These are phyloP conservation scores for Enteromius afrohamiltoni DNA, from an alignment of 2,797 vertebrate species.

Conservation along the genomic window DNA sequence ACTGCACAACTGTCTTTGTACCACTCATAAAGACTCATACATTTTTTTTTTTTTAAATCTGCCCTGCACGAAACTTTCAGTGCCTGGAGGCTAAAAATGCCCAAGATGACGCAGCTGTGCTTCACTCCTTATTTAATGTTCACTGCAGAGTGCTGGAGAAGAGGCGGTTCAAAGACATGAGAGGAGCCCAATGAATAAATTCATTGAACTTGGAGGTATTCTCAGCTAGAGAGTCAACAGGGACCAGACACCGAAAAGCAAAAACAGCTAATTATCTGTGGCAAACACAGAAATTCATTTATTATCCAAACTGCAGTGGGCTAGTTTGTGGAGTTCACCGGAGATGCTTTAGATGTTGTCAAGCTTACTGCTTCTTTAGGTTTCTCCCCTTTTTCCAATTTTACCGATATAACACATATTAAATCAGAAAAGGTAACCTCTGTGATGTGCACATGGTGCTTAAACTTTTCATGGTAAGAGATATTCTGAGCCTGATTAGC, in stretches of 20 bases:
- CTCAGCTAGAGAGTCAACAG: conserved; percentile 37
- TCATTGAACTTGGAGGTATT: conserved; percentile 44
- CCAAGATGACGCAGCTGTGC: conserved; percentile 4
- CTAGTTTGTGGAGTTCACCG: conserved; percentile 4
- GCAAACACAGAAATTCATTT: conserved; percentile 49
- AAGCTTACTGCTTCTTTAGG: not conserved
- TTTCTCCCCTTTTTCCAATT: not conserved
- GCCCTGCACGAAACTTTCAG: conserved; percentile 1
- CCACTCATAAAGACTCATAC: not conserved
- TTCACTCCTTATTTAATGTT: conserved; percentile 45
- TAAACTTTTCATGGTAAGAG: not conserved
- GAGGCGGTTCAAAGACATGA: conserved; percentile 52
- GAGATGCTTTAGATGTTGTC: not conserved
- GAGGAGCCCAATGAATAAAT: conserved; percentile 55
- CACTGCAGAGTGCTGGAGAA: conserved; percentile 41
- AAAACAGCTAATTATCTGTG: conserved; percentile 52
- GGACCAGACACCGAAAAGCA: conserved; percentile 44
- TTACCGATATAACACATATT: not conserved
- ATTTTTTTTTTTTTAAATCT: not conserved
- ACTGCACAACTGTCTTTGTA: not conserved
- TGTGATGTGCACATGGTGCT: conserved; percentile 3
- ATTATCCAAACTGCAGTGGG: conserved; percentile 43
- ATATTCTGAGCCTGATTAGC: conserved; percentile 35
- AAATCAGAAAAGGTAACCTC: conserved; percentile 7
- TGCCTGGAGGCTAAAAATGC: conserved; percentile 21